phyloP scores from a whole-genome alignment of 2,113 vertebrate species.

The Anoura caudifer region DNA sequence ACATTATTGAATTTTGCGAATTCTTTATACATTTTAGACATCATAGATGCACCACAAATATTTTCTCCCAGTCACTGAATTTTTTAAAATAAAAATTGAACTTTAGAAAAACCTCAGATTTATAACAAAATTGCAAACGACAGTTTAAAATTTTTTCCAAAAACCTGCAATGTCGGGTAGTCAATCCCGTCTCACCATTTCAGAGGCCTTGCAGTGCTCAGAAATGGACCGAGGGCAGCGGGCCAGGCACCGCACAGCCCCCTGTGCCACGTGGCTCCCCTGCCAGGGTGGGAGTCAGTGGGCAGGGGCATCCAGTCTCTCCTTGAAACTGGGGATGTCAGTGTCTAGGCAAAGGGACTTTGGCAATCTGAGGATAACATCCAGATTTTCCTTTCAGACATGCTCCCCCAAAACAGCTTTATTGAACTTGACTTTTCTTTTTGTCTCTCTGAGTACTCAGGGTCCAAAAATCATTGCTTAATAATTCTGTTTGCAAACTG shows the following conservation, averaged over 20 bases:
- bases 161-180: too few species aligned
- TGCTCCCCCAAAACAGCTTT: not conserved
- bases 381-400: not conserved
- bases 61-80: not conserved
- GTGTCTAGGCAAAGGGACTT: not conserved
- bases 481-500: not conserved
- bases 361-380: not conserved
- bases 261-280: too few species aligned
- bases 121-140: not conserved
- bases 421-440: not conserved
- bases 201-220: not conserved
- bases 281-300: not conserved
- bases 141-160: not conserved
- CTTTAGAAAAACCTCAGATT: not conserved
- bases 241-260: accelerated
- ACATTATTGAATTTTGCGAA: not conserved
- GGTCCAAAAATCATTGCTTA: not conserved
- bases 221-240: not conserved
- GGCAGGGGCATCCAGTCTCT: accelerated
- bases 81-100: not conserved
- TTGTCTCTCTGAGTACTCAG: not conserved
- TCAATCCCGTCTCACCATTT: too few species aligned
- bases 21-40: not conserved
- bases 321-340: not conserved
- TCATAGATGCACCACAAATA: not conserved